Conservation (phyloP, 1,140 invertebrate genomes). For the Dreissena polymorpha region DNA sequence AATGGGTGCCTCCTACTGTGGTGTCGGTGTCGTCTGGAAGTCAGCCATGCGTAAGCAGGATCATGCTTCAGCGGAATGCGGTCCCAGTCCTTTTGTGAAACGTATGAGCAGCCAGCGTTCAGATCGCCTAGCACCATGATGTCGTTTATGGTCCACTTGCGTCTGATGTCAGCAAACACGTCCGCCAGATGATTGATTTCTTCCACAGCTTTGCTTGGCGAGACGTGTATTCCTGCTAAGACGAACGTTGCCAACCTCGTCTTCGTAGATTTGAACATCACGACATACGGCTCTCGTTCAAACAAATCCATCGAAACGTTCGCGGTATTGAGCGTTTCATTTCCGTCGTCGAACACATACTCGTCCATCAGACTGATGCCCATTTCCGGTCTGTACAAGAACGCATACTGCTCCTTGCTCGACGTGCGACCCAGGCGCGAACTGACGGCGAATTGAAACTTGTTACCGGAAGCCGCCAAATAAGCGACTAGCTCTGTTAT, state of each 20-base stretch:
- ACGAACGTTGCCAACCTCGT: slow-evolving; percentile 41
- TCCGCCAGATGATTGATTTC: slow-evolving; percentile 51
- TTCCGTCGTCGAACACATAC: slow-evolving; percentile 34
- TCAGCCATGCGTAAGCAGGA: slow-evolving; percentile 73
- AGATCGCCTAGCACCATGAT: slow-evolving; percentile 76
- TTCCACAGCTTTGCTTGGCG: slow-evolving; percentile 45
- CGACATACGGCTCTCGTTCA: slow-evolving; percentile 38
- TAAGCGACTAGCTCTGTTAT: slow-evolving; percentile 54
- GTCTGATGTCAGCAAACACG: slow-evolving; percentile 50
- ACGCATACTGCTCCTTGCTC: slow-evolving; percentile 74
- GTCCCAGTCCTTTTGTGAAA: slow-evolving; percentile 66
- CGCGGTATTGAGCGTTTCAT: slow-evolving; percentile 8
- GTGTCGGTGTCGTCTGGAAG: slow-evolving; percentile 75
- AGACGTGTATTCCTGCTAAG: slow-evolving; percentile 56
- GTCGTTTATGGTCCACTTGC: slow-evolving; percentile 22
- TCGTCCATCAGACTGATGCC: slow-evolving; percentile 7
- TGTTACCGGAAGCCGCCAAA: slow-evolving; percentile 36
- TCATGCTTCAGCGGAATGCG: slow-evolving; percentile 68
- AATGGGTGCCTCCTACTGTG: slow-evolving; percentile 70
- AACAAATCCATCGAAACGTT: slow-evolving; percentile 6
- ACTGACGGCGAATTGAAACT: slow-evolving; percentile 59
- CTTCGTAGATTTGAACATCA: slow-evolving; percentile 5
- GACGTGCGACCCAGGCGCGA: slow-evolving; percentile 65
- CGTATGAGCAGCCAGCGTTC: slow-evolving; percentile 77
- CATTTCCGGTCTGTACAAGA: slow-evolving; percentile 60